Percentiles rank a stretch among this genome's conserved stretches.
Evolutionary conservation across 2,113 vertebrate genomes (phyloP).

Genomic region (Sylvilagus bachmani): DNA sequence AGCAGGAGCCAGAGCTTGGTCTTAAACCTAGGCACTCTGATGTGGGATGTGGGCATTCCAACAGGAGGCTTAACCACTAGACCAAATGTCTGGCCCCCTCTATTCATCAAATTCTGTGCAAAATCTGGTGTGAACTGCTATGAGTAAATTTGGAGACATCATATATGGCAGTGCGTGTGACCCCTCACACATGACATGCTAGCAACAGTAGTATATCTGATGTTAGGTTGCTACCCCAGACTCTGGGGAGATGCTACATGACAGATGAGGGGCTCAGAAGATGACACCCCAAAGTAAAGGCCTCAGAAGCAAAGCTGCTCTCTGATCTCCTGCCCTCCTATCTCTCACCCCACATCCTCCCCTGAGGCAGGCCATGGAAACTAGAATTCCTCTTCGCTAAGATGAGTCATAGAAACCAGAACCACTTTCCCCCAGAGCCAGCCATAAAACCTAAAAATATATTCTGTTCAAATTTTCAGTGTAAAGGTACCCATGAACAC

Average conservation of each 20-base stretch:
- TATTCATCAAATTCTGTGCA: not conserved
- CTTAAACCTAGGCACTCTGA: no score
- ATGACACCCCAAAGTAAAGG: not conserved
- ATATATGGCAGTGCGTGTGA: not conserved
- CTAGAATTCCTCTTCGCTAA: not conserved
- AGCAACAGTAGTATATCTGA: not conserved
- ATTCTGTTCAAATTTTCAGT: not conserved
- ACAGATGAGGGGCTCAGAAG: not conserved
- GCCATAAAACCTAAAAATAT: not conserved
- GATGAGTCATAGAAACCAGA: not conserved
- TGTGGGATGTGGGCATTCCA: no score
- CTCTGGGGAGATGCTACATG: not conserved
- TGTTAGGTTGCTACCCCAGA: not conserved
- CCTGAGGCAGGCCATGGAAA: not conserved
- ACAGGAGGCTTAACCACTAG: no score
- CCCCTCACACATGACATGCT: not conserved
- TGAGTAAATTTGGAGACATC: not conserved
- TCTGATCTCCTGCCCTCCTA: not conserved
- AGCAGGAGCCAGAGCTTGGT: no score
- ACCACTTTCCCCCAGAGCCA: not conserved
- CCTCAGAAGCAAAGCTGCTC: not conserved
- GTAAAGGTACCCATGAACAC: not conserved
- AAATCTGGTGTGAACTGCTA: constrained; percentile 33
- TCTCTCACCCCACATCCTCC: not conserved
- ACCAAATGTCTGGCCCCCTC: no score